Conservation (phyloP, 2,888 invertebrate genomes). For the Tipula helvola region DNA sequence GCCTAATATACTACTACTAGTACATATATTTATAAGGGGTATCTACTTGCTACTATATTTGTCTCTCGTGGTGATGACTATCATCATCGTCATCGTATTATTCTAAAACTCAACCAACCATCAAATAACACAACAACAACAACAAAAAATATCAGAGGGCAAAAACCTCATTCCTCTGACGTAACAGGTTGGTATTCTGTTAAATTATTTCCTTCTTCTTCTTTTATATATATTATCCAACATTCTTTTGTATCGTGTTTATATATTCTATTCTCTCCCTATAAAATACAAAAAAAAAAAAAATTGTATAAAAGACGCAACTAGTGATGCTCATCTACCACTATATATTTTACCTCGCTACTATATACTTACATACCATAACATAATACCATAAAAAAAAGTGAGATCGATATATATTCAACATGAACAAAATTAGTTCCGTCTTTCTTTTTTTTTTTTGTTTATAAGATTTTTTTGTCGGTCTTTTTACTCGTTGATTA, state of each 20-base stretch:
- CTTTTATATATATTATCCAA: not conserved
- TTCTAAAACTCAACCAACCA: constrained; percentile 6
- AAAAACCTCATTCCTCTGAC: constrained; percentile 16
- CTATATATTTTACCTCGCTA: not conserved
- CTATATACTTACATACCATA: not conserved
- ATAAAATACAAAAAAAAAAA: not conserved
- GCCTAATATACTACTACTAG: not conserved
- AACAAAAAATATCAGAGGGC: not conserved
- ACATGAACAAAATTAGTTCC: not conserved
- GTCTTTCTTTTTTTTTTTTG: not conserved
- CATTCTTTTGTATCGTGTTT: not conserved
- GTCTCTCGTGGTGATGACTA: not conserved
- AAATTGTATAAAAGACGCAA: not conserved
- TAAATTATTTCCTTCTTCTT: constrained; percentile 9
- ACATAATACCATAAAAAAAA: constrained; percentile 5
- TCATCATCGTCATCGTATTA: not conserved
- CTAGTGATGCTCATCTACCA: constrained; percentile 6
- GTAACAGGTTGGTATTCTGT: constrained; percentile 15
- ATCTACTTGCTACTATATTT: not conserved
- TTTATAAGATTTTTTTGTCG: not conserved
- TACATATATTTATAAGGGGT: not conserved
- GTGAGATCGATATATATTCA: not conserved
- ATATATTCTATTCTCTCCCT: not conserved
- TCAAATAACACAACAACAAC: not conserved
- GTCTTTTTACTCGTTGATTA: constrained; percentile 4